Evolutionary conservation across 2,888 invertebrate species (phyloP), one percentile per base, ranked within the genome.

Genomic region (Dasypolia templi): DNA sequence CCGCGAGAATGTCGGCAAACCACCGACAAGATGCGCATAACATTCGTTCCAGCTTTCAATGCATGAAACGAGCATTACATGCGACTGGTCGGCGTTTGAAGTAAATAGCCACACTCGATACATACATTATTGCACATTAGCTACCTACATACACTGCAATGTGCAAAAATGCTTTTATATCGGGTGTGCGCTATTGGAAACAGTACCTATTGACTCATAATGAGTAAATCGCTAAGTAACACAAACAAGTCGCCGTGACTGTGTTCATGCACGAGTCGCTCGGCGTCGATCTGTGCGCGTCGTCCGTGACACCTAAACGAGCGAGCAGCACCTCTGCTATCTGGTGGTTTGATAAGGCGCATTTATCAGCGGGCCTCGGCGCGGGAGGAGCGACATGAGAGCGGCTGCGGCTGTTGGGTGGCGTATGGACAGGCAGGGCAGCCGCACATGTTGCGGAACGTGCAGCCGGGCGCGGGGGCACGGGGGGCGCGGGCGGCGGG

Each of bases 301-400:
- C 91, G 95, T 95, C 95, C 95, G 92, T 95, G 96, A 95, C 95
- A 95, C 93, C 94, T 95, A 94, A 94, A 94, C 92, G 94, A 94
- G 92, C 94, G 90, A 88, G 87, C 94, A 95, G 94, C 96, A 96
- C 95, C 96, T 95, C 94, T 94, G 93, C 95, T 95, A 95, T 96
- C 95, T 95, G 93, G 91, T 95, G 93, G 92, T 91, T 91, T 93
- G 95, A 95, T 96, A 95, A 96, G 93, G 88, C 92, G 89, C 89
- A 92, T 94, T 89, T 94, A 95, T 95, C 95, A 93, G 94, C 89
- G 91, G 92, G 93, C 92, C 91, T 91, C 94, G 93, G 86, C 88
- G 92, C 92, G 93, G 93, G 93, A 93, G 94, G 92, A 90, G 79
- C 87, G 92, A 86, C 88, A 86, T 85, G 91, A 89, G 91, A 90